phyloP scores from a whole-genome alignment of 2,113 vertebrate genomes.

The Amblyornis subalaris region DNA sequence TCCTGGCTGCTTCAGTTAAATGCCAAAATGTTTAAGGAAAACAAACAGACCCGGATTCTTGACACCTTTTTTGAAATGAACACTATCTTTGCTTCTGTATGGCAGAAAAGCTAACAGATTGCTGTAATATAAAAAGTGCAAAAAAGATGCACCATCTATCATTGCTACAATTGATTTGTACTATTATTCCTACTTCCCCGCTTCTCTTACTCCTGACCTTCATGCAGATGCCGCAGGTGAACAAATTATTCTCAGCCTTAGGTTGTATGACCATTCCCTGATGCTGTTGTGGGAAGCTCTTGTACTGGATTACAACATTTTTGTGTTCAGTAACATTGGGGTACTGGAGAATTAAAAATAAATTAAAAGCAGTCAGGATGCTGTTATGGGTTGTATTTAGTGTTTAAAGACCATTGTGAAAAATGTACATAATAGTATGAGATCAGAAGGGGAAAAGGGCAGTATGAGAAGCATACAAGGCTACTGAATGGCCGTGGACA shows the following conservation, averaged over 20 bases:
- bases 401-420: not conserved
- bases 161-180: not conserved
- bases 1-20: not conserved
- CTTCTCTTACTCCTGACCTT: not conserved
- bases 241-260: not conserved
- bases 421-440: not conserved
- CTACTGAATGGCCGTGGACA: not conserved
- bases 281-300: not conserved
- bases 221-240: not conserved
- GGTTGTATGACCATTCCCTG: not conserved
- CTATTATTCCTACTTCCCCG: not conserved
- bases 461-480: not conserved
- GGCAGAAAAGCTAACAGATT: not conserved
- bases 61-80: not conserved
- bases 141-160: not conserved
- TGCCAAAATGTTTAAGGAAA: not conserved
- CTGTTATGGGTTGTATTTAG: not conserved
- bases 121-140: not conserved
- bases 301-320: not conserved
- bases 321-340: not conserved
- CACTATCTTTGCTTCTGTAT: not conserved
- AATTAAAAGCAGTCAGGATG: not conserved
- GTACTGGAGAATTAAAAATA: not conserved
- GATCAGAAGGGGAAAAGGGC: not conserved
- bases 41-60: not conserved